Base-by-base conservation (phyloP, 2,797 vertebrate genomes). In the Phoxinus dragarum region DNA sequence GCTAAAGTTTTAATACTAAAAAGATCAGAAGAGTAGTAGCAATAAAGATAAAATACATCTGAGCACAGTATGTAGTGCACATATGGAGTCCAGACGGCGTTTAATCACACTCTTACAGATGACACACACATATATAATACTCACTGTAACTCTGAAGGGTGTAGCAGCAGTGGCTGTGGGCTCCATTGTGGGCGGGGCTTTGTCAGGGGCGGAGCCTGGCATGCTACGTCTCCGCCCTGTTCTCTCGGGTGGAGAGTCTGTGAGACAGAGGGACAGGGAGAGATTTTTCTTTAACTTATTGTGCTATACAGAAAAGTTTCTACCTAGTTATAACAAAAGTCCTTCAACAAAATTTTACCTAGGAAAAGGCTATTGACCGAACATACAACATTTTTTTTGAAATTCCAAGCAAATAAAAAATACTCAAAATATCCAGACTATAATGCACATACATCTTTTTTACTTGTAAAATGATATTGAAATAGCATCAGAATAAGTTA, bases 81-180 rank as follows among this genome's bases (percentile, higher is more conserved):
- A 88, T 88, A 80, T 86, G 87, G 84, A 82, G 42, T 59, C 59
- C 84, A 88, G 80, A 85, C 36, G 61, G 81, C 21, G 36, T 82
- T 82, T 76, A 69, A 61, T 72, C 69, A 27, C 68, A 34, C 44
- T 64, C 59, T 21, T 59, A 54, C 69, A 84, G 14, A 82, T 36
- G 17, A 77, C 36, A 68, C 42, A 81, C 36, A 66, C 52, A 59
- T 36, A 56, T 16, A 36, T 7, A 44, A 92, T 88, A 94, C 95
- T 96, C 94, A 99, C 97, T 93, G 98, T 99, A 94, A 99, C 98
- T 47, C 98, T 94, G 94, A 99, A 99, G 14, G 98, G 97, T 0
- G 98, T 95, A 2, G 97, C 91, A 0, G 96, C 90, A 0, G 96
- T 88, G 3, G 95, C 92, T 0, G 96, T 88, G 0, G 96, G 92